Base-by-base conservation (phyloP, 2,797 vertebrate genomes). In the Leptatherina wallacei region DNA sequence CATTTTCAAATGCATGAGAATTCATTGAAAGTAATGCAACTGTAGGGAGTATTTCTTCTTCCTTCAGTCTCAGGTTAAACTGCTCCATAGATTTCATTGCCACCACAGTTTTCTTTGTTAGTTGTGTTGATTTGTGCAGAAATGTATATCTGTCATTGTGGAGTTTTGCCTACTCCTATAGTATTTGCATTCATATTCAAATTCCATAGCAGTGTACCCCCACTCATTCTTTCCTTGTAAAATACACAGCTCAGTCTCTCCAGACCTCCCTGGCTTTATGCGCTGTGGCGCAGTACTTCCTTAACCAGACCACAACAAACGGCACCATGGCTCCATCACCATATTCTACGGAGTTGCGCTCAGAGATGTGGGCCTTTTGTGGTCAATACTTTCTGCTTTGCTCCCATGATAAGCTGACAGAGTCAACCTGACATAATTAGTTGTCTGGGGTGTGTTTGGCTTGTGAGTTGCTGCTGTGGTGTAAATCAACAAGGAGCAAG, bases 401-500 rank as follows among this genome's bases (percentile, higher is more conserved):
- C 77, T 55, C 83, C 84, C 44, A 52, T 10, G 77, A 88, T 84
- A 80, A 83, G 79, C 84, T 58, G 83, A 87, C 84, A 73, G 85
- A 88, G 78, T 78, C 84, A 30, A 82, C 78, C 85, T 86, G 89
- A 87, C 85, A 88, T 81, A 84, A 83, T 89, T 82, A 78, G 76
- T 81, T 78, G 84, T 89, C 88, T 90, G 78, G 83, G 75, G 84
- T 79, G 80, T 90, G 85, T 91, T 89, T 89, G 68, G 82, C 68
- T 88, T 82, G 82, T 75, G 75, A 84, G 78, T 90, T 61, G 68
- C 76, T 60, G 87, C 84, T 81, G 82, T 76, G 84, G 85, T 82
- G 87, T 86, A 89, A 93, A 94, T 90, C 89, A 92, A 72, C 32
- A 24, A 69, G 81, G 71, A 84, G 72, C 74, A 88, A 84, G 86